Evolutionary conservation across 1,140 invertebrate genomes (phyloP), one percentile per base, ranked within the genome.

Genomic region (Ceratina calcarata): DNA sequence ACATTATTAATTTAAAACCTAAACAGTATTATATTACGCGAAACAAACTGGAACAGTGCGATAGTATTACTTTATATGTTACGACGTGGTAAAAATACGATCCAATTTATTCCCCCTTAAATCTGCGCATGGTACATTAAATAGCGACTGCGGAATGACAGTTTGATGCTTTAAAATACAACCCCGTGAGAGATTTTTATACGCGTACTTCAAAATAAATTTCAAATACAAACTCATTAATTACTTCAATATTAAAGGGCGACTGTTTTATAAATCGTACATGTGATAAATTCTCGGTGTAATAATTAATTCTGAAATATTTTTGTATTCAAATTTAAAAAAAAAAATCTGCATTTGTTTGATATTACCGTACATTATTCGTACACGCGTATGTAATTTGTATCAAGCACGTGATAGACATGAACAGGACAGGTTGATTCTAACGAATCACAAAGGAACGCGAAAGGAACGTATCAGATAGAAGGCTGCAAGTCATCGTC

Each of bases 401-500:
- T 45, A 7, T 45, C 37, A 45, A 6, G 37, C 1, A 32, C 27
- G 27, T 55, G 53, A 55, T 15, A 55, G 15, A 55, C 18, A 4
- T 16, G 18, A 55, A 53, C 51, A 53, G 51, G 51, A 13, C 16
- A 53, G 16, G 10, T 53, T 10, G 51, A 2, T 18, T 55, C 12
- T 12, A 15, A 55, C 53, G 18, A 55, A 55, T 15, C 7, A 57
- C n/a, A 16, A 57, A 57, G 16, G 15, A 12, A 64, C 18, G n/a
- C 12, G 57, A 53, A 45, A 61, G 32, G 58, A 57, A 77, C 12
- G 74, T 72, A 69, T 78, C 61, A 64, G 69, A 51, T 51, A 61
- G 80, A 66, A 32, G 51, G 58, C 58, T 77, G 80, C 79, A 73
- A 90, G 83, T 90, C 80, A 90, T 89, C 81, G 87, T 88, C 82